Percentiles rank a stretch among this genome's conserved stretches.
These are phyloP conservation scores for Scomber scombrus DNA, from an alignment of 2,113 vertebrate species.

Conservation along the genomic window DNA sequence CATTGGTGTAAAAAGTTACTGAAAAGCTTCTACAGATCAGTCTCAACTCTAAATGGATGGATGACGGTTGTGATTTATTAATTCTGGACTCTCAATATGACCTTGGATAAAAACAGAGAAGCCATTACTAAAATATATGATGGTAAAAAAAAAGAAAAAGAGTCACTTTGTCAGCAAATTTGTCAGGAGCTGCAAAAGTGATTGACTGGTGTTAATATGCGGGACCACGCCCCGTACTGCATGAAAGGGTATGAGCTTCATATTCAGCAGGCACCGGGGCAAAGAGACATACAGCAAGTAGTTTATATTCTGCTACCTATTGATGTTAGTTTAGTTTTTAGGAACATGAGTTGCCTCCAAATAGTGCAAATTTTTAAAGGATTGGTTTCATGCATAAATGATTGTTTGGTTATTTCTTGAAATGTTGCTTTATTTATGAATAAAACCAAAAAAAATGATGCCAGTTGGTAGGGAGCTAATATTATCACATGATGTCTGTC, in stretches of 20 bases:
- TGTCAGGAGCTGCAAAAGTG: conserved; percentile 35
- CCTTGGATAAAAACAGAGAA: conserved; percentile 26
- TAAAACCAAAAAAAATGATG: no score
- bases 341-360: conserved; percentile 2
- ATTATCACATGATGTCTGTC: no score
- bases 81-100: conserved; percentile 22
- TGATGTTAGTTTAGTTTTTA: neutral
- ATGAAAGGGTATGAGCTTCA: conserved; percentile 15
- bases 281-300: neutral
- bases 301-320: neutral
- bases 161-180: conserved; percentile 58
- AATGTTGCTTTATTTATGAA: conserved; percentile 32
- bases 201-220: conserved; percentile 64
- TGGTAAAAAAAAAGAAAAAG: conserved; percentile 5
- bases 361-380: conserved; percentile 13
- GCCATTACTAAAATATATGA: conserved; percentile 1
- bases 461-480: no score
- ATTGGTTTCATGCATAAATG: conserved; percentile 32
- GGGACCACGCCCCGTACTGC: conserved; percentile 10
- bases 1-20: neutral
- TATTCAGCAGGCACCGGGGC: neutral
- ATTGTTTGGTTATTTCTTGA: neutral
- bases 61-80: neutral
- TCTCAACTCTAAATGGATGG: neutral
- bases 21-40: neutral